A percentile compares a stretch with the other conserved stretches of the same genome.
These are phyloP conservation scores for Anarhynchus alexandrinus DNA, from an alignment of 2,113 vertebrate genomes.

Conservation along the genomic window DNA sequence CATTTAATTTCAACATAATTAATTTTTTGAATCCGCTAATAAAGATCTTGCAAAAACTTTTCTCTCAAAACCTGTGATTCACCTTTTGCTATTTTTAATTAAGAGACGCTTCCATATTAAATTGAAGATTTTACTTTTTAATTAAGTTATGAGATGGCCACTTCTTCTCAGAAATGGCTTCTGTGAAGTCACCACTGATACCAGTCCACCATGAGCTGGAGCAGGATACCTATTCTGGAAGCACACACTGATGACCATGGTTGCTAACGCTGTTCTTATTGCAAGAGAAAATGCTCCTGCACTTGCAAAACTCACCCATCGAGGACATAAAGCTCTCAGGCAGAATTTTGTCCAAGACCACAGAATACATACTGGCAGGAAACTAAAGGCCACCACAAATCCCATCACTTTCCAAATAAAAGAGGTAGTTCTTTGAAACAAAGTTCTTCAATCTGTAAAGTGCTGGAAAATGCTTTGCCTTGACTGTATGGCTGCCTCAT, in stretches of 20 bases:
- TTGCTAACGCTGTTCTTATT: neutral
- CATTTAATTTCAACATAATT: neutral
- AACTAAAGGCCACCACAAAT: neutral
- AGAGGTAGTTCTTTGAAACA: neutral
- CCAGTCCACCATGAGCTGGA: neutral
- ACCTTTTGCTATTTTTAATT: neutral
- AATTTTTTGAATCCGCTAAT: neutral
- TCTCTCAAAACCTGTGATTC: neutral
- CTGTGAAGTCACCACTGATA: neutral
- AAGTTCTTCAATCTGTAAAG: neutral
- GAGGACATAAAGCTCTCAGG: neutral
- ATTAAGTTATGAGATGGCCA: neutral
- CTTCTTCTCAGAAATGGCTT: neutral
- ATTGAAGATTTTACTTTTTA: constrained; percentile 1
- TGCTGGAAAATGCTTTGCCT: neutral
- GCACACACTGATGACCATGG: neutral
- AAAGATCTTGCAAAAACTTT: neutral
- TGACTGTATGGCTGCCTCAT: neutral
- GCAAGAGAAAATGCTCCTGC: neutral
- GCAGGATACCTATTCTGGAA: neutral
- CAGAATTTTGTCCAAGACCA: neutral
- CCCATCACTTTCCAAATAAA: neutral
- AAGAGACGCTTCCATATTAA: neutral
- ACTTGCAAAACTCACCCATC: neutral
- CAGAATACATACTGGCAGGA: neutral